These are phyloP conservation scores for Drosophila nigricruria DNA, from an alignment of 2,888 invertebrate genomes.

Conservation along the genomic window DNA sequence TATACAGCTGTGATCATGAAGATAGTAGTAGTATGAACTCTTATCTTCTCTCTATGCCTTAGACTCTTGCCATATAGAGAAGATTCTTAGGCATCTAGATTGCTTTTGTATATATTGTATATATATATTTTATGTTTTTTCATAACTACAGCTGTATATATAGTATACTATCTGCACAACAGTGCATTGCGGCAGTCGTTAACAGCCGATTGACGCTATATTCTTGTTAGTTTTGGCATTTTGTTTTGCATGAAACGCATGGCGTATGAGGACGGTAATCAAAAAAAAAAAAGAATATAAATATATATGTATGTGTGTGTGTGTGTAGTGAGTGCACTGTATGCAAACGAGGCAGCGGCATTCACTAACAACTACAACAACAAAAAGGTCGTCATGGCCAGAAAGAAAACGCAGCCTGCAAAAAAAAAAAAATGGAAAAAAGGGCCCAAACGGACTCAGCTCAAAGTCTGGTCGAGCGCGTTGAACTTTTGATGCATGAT, in stretches of 20 bases:
- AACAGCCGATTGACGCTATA: not conserved
- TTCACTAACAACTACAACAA: conserved; percentile 17
- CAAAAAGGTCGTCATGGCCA: conserved; percentile 32
- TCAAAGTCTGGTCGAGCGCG: conserved; percentile 57
- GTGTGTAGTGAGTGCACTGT: conserved; percentile 26
- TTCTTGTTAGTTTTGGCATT: conserved; percentile 37
- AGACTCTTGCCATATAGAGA: too few relatives aligned
- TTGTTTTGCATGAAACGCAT: conserved; percentile 59
- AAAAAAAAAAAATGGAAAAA: not conserved
- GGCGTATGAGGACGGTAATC: conserved; percentile 50
- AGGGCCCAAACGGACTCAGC: conserved; percentile 3
- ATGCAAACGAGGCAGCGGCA: conserved; percentile 51
- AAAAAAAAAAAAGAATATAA: conserved; percentile 35
- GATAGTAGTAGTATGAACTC: too few relatives aligned
- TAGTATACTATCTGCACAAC: not conserved
- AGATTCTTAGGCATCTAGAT: too few relatives aligned
- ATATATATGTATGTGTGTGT: not conserved
- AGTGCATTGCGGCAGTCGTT: conserved; percentile 1
- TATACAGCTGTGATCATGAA: too few relatives aligned
- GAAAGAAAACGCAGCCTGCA: conserved; percentile 6
- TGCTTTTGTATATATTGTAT: too few relatives aligned
- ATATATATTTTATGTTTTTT: too few relatives aligned
- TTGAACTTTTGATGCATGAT: conserved; percentile 69
- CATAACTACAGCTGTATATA: too few relatives aligned
- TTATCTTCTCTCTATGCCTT: too few relatives aligned